Base-by-base conservation (phyloP, 2,888 invertebrate genomes). In the Pocota personata region DNA sequence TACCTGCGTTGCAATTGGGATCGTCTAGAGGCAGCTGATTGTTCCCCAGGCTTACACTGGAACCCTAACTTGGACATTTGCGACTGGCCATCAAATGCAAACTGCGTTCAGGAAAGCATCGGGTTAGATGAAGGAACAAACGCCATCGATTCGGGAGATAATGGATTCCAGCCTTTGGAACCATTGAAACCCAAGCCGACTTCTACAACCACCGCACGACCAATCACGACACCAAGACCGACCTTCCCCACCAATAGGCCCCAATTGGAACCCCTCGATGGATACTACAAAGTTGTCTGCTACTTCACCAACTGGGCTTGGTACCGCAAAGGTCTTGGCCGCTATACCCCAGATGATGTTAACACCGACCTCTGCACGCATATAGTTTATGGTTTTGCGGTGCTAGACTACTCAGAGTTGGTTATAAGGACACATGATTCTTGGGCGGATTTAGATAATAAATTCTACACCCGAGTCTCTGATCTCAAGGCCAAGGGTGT, bases 291-390 rank as follows among this genome's bases (percentile, higher is more conserved):
- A 92, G 94, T 97, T 0, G 96, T 97, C 0, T 98, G 97, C 90
- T 98, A 98, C 92, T 98, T 97, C 92, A 97, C 98, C 0, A 98
- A 98, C 90, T 98, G 98, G 98, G 97, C 98, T 0, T 97, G 97
- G 97, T 97, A 97, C 90, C 94, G 97, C 27, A 95, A 95, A 88
- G 97, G 97, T 0, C 90, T 94, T 37, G 98, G 97, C 48, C 96
- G 96, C 90, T 98, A 96, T 89, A 93, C 95, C 0, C 98, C 98
- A 0, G 97, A 97, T 90, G 95, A 98, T 89, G 97, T 98, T 62
- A 96, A 98, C 89, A 95, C 97, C 1, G 95, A 95, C 79, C 94
- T 98, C 0, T 98, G 98, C 90, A 98, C 98, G 0, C 98, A 98
- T 90, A 95, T 98, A 67, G 95, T 98, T 0, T 98, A 98, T 90